These are phyloP conservation scores for Pyralis farinalis DNA, from an alignment of 2,888 invertebrate genomes.

Conservation along the genomic window DNA sequence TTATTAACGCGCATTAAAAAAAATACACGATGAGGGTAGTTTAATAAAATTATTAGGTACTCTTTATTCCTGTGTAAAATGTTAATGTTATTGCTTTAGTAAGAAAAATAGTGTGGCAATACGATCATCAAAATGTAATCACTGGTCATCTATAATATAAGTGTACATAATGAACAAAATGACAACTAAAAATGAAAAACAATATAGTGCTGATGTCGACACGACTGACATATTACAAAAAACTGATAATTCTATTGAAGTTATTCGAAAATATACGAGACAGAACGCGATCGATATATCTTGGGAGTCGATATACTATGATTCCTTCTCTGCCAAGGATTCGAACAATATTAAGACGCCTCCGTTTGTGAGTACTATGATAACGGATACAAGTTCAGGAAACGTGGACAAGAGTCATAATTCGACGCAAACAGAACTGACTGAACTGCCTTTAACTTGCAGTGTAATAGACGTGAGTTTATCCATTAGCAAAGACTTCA, in stretches of 20 bases:
- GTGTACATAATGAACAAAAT: slow-evolving; percentile 25
- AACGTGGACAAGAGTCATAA: slow-evolving; percentile 32
- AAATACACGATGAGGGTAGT: no score
- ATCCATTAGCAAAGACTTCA: slow-evolving; percentile 52
- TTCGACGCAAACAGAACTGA: slow-evolving; percentile 55
- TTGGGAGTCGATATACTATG: slow-evolving; percentile 51
- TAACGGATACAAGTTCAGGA: slow-evolving; percentile 40
- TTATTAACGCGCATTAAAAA: no score
- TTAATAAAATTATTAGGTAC: no score
- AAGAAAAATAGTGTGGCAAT: no score
- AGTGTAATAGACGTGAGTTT: slow-evolving; percentile 46
- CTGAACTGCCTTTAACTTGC: slow-evolving; percentile 31
- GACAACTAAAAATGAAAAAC: slow-evolving; percentile 28
- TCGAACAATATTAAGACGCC: slow-evolving; percentile 46
- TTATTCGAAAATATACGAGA: slow-evolving; percentile 51
- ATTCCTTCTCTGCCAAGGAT: slow-evolving; percentile 35
- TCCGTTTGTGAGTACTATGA: slow-evolving; percentile 53
- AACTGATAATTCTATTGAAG: slow-evolving; percentile 50
- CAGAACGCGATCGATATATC: slow-evolving; percentile 46
- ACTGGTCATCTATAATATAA: slow-evolving; percentile 1
- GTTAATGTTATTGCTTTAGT: no score
- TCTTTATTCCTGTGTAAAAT: no score
- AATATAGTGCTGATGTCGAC: slow-evolving; percentile 30
- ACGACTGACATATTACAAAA: slow-evolving; percentile 28
- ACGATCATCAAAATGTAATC: no score